phyloP scores from a whole-genome alignment of 2,797 vertebrate genomes.

The Dallia pectoralis region DNA sequence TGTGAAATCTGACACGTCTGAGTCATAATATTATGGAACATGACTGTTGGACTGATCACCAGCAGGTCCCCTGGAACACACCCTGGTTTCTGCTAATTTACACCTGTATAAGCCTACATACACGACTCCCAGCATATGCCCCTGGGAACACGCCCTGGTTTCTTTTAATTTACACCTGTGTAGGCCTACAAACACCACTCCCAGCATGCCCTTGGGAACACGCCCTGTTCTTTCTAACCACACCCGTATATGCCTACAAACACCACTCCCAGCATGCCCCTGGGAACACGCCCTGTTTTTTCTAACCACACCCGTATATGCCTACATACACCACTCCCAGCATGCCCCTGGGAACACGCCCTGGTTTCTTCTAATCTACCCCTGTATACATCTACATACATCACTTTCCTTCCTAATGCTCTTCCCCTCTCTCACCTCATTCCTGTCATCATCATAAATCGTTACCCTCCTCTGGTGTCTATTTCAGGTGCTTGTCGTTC shows the following conservation, averaged over 20 bases:
- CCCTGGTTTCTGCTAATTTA: background rate
- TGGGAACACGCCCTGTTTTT: constrained; percentile 47
- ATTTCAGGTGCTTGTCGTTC: background rate
- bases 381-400: constrained; percentile 25
- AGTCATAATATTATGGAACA: constrained; percentile 35
- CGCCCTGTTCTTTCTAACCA: background rate
- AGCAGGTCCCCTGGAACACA: constrained; percentile 53
- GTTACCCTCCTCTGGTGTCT: background rate
- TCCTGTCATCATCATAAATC: background rate
- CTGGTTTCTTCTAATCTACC: background rate
- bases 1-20: constrained; percentile 57
- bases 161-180: background rate
- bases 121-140: constrained; percentile 42
- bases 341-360: constrained; percentile 53
- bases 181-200: constrained; percentile 37
- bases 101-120: constrained; percentile 24
- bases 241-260: constrained; percentile 23
- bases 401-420: too few relatives aligned
- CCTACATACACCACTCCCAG: constrained; percentile 36
- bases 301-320: constrained; percentile 14
- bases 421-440: constrained; percentile 8
- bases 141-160: constrained; percentile 47
- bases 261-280: constrained; percentile 40
- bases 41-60: constrained; percentile 35
- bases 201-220: constrained; percentile 54